These are phyloP conservation scores for Smittia sp. DNA, from an alignment of 2,888 invertebrate genomes.

Conservation along the genomic window DNA sequence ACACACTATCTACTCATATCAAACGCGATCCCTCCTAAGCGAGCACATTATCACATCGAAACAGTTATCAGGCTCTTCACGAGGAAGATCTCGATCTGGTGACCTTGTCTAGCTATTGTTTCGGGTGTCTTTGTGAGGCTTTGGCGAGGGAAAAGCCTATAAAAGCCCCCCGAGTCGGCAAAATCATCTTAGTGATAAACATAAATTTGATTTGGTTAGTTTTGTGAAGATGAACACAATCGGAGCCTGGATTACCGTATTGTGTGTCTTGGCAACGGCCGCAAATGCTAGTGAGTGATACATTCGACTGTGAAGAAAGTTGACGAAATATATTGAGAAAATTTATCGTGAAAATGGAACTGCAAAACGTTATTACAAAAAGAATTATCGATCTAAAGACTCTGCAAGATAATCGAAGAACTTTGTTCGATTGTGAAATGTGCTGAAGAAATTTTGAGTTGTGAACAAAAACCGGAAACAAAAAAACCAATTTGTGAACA, in stretches of 20 bases:
- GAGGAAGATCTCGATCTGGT: background rate
- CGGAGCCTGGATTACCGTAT: constrained; percentile 19
- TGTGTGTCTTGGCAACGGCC: background rate
- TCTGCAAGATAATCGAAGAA: background rate
- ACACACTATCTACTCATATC: background rate
- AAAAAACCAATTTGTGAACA: no score
- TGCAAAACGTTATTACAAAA: no score
- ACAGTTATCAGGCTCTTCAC: background rate
- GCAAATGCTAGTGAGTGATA: background rate
- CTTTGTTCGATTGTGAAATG: background rate
- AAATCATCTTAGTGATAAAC: constrained; percentile 12
- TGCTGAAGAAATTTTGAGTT: no score
- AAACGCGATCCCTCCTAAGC: background rate
- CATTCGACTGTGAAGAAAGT: background rate
- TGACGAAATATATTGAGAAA: background rate
- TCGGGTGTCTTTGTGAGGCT: constrained; percentile 1
- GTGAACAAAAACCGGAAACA: no score
- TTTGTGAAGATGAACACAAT: constrained; percentile 10
- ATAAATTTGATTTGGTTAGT: background rate
- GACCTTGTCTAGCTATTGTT: background rate
- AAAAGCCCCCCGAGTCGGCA: background rate
- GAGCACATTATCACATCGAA: background rate
- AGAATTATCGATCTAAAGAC: no score
- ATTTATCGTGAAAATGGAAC: no score
- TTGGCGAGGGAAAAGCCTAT: background rate